These are phyloP conservation scores for Lepidochitona cinerea DNA, from an alignment of 2,888 invertebrate species.

Conservation along the genomic window DNA sequence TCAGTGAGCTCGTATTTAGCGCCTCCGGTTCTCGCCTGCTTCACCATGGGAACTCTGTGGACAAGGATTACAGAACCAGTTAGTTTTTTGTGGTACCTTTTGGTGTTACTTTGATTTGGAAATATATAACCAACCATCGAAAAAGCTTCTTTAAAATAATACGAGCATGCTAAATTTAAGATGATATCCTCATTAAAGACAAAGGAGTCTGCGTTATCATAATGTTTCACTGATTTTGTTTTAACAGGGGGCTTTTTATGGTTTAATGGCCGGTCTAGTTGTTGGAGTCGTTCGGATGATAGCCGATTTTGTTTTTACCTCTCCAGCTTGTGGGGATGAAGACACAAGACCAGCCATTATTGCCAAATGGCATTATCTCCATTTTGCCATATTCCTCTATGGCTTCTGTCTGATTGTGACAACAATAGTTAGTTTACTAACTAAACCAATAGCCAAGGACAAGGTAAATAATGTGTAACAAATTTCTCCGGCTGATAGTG, in stretches of 20 bases:
- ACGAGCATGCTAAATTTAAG: too few relatives aligned
- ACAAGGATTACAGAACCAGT: conserved; percentile 72
- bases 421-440: conserved; percentile 69
- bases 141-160: too few relatives aligned
- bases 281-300: conserved; percentile 70
- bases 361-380: conserved; percentile 62
- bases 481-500: too few relatives aligned
- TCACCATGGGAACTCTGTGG: conserved; percentile 71
- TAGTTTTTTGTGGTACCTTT: too few relatives aligned
- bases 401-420: conserved; percentile 63
- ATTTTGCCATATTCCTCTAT: conserved; percentile 73
- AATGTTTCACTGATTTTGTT: neutral
- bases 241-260: conserved; percentile 74
- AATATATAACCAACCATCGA: too few relatives aligned
- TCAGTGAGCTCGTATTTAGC: conserved; percentile 72
- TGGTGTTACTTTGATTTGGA: too few relatives aligned
- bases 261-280: conserved; percentile 72
- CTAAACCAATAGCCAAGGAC: conserved; percentile 68
- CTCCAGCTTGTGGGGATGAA: conserved; percentile 67
- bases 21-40: conserved; percentile 73
- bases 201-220: too few relatives aligned
- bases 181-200: too few relatives aligned
- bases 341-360: conserved; percentile 38
- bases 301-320: conserved; percentile 70
- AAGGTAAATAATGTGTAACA: conserved; percentile 61